A percentile compares a stretch with the other conserved stretches of the same genome.
Conservation (phyloP, 2,888 invertebrate species). For the Acrobeloides nanus region DNA sequence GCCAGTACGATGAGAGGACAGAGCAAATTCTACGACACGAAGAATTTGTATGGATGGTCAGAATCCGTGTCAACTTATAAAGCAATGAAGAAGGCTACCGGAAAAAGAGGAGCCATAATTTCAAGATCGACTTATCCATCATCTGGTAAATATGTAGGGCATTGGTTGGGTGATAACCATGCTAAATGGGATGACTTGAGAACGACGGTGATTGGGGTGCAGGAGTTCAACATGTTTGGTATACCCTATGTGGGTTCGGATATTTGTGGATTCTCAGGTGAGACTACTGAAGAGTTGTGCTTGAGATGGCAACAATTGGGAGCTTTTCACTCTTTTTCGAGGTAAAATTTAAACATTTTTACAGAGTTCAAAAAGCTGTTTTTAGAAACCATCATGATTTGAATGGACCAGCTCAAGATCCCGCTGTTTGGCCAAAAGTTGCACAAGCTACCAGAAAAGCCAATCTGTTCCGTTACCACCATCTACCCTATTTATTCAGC, state of each 20-base stretch:
- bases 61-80: conserved; percentile 67
- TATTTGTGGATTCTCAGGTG: conserved; percentile 56
- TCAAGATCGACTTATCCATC: conserved; percentile 51
- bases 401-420: conserved; percentile 29
- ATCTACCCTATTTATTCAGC: conserved; percentile 36
- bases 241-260: conserved; percentile 52
- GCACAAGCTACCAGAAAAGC: conserved; percentile 33
- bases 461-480: conserved; percentile 30
- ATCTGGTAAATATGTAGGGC: conserved; percentile 58
- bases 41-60: conserved; percentile 70
- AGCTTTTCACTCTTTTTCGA: conserved; percentile 62
- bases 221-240: conserved; percentile 49
- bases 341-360: neutral
- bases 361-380: neutral
- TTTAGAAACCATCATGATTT: conserved; percentile 27
- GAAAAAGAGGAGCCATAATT: conserved; percentile 54
- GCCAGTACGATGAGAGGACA: conserved; percentile 29
- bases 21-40: conserved; percentile 66
- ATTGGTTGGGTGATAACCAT: conserved; percentile 76
- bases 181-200: conserved; percentile 72
- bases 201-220: conserved; percentile 33
- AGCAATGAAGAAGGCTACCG: conserved; percentile 42
- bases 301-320: conserved; percentile 63
- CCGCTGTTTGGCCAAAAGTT: conserved; percentile 36
- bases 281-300: conserved; percentile 37